A percentile compares a stretch with the other conserved stretches of the same genome.
These are phyloP conservation scores for Leptura quadrifasciata DNA, from an alignment of 2,888 invertebrate genomes.

Conservation along the genomic window DNA sequence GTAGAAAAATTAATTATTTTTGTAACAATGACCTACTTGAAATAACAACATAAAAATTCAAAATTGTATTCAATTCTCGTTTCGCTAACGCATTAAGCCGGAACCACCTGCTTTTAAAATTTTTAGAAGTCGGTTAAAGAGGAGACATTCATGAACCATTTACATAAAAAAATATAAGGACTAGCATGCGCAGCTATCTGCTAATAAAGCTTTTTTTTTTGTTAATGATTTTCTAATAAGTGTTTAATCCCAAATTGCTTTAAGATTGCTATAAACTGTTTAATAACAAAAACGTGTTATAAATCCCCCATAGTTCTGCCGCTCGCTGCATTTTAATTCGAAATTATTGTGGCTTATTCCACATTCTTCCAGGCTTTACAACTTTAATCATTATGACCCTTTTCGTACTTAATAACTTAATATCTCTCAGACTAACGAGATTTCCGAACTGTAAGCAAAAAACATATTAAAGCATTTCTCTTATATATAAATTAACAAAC, in stretches of 20 bases:
- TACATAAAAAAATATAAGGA: too few relatives aligned
- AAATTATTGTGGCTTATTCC: not conserved
- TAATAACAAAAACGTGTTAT: not conserved
- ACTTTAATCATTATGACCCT: conserved; percentile 2
- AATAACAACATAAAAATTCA: too few relatives aligned
- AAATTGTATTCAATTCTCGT: too few relatives aligned
- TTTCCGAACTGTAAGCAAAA: not conserved
- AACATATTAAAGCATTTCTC: not conserved
- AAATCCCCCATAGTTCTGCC: not conserved
- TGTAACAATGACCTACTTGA: too few relatives aligned
- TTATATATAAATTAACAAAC: not conserved
- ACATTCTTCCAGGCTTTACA: not conserved
- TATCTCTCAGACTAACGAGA: not conserved
- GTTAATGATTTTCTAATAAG: too few relatives aligned
- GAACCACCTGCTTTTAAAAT: too few relatives aligned
- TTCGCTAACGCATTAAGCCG: too few relatives aligned
- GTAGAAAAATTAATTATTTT: too few relatives aligned
- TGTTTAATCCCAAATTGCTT: not conserved
- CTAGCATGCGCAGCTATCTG: too few relatives aligned
- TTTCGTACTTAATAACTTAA: not conserved
- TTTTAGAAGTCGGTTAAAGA: too few relatives aligned
- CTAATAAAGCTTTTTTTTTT: too few relatives aligned
- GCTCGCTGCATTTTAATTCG: not conserved
- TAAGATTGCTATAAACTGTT: not conserved
- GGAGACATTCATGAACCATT: too few relatives aligned